Base-by-base conservation (phyloP, 2,797 vertebrate genomes). In the Cetoscarus ocellatus region DNA sequence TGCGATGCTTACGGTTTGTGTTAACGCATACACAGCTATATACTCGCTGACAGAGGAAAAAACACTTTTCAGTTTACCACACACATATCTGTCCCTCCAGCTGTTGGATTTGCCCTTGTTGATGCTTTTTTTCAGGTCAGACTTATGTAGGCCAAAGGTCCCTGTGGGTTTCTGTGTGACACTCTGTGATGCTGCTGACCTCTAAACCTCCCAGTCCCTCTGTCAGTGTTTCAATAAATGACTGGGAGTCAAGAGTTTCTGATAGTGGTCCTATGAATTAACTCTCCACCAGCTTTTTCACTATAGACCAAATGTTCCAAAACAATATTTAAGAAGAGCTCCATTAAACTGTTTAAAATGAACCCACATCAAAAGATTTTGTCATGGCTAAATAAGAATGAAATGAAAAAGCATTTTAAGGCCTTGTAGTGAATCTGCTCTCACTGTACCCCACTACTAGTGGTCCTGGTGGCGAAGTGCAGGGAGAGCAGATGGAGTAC, bases 81-180 rank as follows among this genome's bases (percentile, higher is more conserved):
- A 36, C 15, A 19, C 19, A 34, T 56, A 52, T 52, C 7, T 19
- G 7, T 38, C 52, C 14, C 15, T 38, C 35, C 14, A 54, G 35
- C 35, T 54, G 52, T 54, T 54, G 34, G 13, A n/a, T 36, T 38
- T 54, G 34, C 35, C 35, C 34, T 54, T 38, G 52, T n/a, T 5
- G 35, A n/a, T n/a, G 14, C n/a, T 27, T 54, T 54, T 36, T 74
- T 79, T 47, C 72, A 71, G 72, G 59, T 67, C 77, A 44, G 62
- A 65, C 47, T 59, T 59, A 76, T 65, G 55, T 63, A 45, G 79
- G 73, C 58, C 79, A 59, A 51, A 70, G 79, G 40, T 70, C 61
- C 54, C 80, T 15, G 47, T 11, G 58, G 55, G 59, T 71, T 44
- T 39, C 43, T 14, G n/a, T 18, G 5, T 36, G 54, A 67, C 67